Evolutionary conservation across 2,888 invertebrate genomes (phyloP), one percentile per base, ranked within the genome.

Genomic region (Perdita meconis): DNA sequence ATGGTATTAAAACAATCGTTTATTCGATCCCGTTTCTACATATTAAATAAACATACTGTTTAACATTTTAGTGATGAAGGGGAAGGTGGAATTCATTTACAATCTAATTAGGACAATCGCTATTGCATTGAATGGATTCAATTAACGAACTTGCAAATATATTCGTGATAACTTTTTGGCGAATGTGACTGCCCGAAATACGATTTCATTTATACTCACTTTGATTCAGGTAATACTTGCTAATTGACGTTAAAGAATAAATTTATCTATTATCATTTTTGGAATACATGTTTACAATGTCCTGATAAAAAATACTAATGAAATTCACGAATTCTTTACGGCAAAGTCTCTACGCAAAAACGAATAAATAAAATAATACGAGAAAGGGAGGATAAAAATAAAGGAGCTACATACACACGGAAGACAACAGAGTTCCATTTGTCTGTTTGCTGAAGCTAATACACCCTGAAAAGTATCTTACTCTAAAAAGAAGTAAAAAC

Each of bases 361-460:
- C 30, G 16, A 22, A 50, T 47, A 2, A 2, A 16, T 16, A 16
- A 13, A 38, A 44, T 3, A 10, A 30, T 55, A 16, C 16, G 55
- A 16, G 10, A n/a, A 34, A 16, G 6, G 34, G 26, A 30, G 22
- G 56, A 30, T 65, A 56, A 40, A 30, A 50, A 66, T 56, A 36
- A 50, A 42, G 40, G 19, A 44, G 19, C 36, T 36, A 26, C n/a
- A 1, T 34, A 24, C n/a, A 16, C 50, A 57, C 50, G 30, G 19
- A 40, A 66, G 66, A 66, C 50, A 50, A 34, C 34, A 50, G 40
- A 40, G 65, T 57, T 70, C 56, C 66, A 70, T 70, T 70, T 70
- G 70, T 65, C 24, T 40, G 56, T 70, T 51, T 66, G 22, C 66
- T 50, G 10, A 55, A 34, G 30, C 40, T 47, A 56, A 56, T 30